Evolutionary conservation across 2,888 invertebrate species (phyloP), one percentile per base, ranked within the genome.

Genomic region (Napeogenes inachia): DNA sequence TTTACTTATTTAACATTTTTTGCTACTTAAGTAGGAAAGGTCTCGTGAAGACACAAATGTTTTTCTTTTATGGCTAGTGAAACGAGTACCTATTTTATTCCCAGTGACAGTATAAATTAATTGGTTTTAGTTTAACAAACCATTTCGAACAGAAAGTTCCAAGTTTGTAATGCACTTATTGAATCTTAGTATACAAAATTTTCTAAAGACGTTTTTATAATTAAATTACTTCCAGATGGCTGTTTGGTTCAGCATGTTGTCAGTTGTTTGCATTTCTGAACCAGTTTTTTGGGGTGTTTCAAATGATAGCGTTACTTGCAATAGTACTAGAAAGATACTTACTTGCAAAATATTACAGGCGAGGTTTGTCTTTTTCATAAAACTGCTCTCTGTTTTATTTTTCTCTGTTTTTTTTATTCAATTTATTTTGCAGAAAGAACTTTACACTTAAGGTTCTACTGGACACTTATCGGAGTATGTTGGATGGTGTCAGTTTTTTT

Each of bases 181-280:
- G 21, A 21, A 21, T 46, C 13, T 46, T 3, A 47, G 13, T 47
- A 21, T 13, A 2, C 13, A 5, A 4, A 47, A 13, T 13, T 50
- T 21, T 21, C 4, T 46, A 4, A 47, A 58, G 50, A 47, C 10
- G 4, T 46, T 38, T 54, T 21, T n/a, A 30, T 38, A 38, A 54
- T 2, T 13, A 57, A 35, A 53, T 59, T 57, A 33, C 30, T 85
- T 86, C 65, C 79, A 92, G 92, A 85, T 92, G 92, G 92, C 73
- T 92, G 57, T 92, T 91, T 73, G 91, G 92, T 53, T 75, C 85
- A 64, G 79, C 87, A 62, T 89, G 91, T 75, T 92, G 92, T 75
- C 90, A 92, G 73, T 76, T 92, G 60, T 92, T 87, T 71, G 92
- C 91, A 63, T 92, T 92, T 79, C 78, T 92, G 70, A 90, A 91